A percentile compares a stretch with the other conserved stretches of the same genome.
phyloP scores from a whole-genome alignment of 2,888 invertebrate genomes.

The Cerceris rybyensis region DNA sequence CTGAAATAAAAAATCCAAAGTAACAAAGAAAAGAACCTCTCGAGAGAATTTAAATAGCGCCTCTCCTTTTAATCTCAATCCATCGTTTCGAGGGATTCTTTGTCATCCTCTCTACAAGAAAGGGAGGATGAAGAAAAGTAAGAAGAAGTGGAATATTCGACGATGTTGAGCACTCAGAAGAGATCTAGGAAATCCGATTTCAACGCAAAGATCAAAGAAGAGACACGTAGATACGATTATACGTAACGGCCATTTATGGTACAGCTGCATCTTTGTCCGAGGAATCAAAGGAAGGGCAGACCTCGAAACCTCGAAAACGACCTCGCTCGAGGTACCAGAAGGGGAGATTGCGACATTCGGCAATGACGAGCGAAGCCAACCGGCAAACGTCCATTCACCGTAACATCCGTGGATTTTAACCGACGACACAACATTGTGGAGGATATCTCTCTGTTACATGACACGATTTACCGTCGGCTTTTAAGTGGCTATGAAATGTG shows the following conservation, averaged over 20 bases:
- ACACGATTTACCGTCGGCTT: background rate
- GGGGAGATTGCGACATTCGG: conserved; percentile 64
- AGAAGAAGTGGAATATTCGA: background rate
- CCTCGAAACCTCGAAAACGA: conserved; percentile 60
- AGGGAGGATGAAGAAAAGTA: background rate
- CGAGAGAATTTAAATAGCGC: no score
- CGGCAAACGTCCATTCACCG: conserved; percentile 70
- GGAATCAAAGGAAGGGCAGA: conserved; percentile 31
- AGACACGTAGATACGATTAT: conserved; percentile 29
- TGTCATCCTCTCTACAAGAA: background rate
- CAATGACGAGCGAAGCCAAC: conserved; percentile 56
- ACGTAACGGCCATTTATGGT: conserved; percentile 12
- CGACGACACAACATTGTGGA: conserved; percentile 17
- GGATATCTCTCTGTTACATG: background rate
- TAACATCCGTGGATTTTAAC: conserved; percentile 63
- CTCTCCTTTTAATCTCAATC: no score
- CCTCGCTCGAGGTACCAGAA: conserved; percentile 72
- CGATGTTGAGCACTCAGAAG: background rate
- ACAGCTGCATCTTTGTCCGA: conserved; percentile 40
- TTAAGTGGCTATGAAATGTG: background rate
- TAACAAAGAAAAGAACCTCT: no score
- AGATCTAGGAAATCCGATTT: conserved; percentile 39
- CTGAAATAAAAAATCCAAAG: no score
- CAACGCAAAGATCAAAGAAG: conserved; percentile 34
- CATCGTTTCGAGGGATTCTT: background rate